Evolutionary conservation across 1,140 invertebrate genomes (phyloP), one percentile per base, ranked within the genome.

Genomic region (Leptinotarsa undecemlineata): DNA sequence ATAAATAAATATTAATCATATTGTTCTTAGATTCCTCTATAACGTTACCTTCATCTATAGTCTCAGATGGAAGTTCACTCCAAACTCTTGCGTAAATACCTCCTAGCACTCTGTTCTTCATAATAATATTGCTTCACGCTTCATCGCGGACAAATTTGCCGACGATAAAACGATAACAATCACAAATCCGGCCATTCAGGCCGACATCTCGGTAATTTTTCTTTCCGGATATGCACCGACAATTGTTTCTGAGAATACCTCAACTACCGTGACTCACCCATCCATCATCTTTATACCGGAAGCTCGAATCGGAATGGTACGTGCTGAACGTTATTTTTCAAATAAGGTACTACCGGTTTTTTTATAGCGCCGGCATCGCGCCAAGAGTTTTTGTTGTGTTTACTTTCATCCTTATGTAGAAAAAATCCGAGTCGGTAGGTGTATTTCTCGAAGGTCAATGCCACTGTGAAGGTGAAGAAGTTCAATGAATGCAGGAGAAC

Each of bases 291-390:
- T 8, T 19, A 21, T 48, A 48, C 68, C 68, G 68, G 42, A 69
- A 69, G 48, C 48, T 20, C 42, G 48, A 69, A 57, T 42, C 48
- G 19, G 68, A 69, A 51, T 69, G 21, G 33, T 69, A 69, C 68
- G 68, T 69, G 68, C 21, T 19, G 23, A 69, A 42, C 42, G 68
- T 69, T 42, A 69, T 69, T 69, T 69, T 69, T 69, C 68, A n/a
- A 15, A 48, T 69, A 69, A n/a, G 68, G 68, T 48, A 48, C 48
- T 69, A 69, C 48, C 20, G 68, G 17, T 48, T 69, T 69, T 33
- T 69, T 69, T 69, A 48, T 69, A 48, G 68, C 68, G 68, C 68
- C 68, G 68, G 33, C 48, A 20, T n/a, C 42, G 23, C 48, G 48
- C 6, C 68, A 20, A 19, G 33, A 17, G 17, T 57, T 57, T 57